Conservation (phyloP, 2,113 vertebrate species). For the Panurus biarmicus region DNA sequence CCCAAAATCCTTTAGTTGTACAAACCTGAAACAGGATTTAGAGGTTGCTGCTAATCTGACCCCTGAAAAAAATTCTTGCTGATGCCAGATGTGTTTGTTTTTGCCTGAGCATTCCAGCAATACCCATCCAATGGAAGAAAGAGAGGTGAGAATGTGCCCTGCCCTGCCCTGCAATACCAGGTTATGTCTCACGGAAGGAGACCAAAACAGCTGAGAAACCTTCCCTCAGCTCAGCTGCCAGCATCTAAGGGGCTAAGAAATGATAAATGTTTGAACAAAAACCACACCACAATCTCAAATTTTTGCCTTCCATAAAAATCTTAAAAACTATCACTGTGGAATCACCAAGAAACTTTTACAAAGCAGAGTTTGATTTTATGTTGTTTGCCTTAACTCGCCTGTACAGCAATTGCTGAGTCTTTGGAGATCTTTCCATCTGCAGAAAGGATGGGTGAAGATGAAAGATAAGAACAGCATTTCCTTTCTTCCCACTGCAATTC, state of each 20-base stretch:
- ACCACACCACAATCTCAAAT: background rate
- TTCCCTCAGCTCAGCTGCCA: background rate
- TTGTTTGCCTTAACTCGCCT: background rate
- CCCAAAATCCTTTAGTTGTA: background rate
- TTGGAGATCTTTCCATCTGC: background rate
- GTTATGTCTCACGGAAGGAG: background rate
- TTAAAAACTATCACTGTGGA: background rate
- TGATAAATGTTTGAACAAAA: background rate
- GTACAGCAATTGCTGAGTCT: background rate
- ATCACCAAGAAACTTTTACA: background rate
- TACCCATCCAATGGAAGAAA: rapidly evolving
- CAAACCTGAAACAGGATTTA: background rate
- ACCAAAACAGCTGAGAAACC: background rate
- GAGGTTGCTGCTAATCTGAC: background rate
- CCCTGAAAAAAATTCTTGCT: background rate
- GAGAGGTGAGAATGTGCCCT: background rate
- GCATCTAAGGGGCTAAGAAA: background rate
- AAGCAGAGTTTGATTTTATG: background rate
- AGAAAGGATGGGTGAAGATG: background rate
- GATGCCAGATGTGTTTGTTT: background rate
- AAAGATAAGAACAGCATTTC: background rate
- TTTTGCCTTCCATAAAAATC: background rate
- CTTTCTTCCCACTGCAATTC: background rate
- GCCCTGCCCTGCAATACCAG: background rate
- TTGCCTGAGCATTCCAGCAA: background rate